Evolutionary conservation across 1,140 invertebrate genomes (phyloP), one percentile per base, ranked within the genome.

Genomic region (Periplaneta americana): DNA sequence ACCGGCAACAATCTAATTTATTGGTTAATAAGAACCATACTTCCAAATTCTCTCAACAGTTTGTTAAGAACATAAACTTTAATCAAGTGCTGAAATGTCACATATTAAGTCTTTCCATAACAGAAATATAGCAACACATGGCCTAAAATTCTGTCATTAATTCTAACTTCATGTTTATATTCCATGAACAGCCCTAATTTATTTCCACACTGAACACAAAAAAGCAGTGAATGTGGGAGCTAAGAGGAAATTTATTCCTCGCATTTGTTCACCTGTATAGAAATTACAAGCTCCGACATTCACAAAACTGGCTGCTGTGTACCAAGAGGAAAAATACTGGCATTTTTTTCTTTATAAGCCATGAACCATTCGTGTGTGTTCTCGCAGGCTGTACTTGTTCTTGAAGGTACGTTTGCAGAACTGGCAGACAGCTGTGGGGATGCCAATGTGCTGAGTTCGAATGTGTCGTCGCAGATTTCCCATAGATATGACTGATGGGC

Each of bases 371-470:
- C 79, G 22, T 22, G 79, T 74, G 31, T 80, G 79, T 74, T 80
- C 79, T n/a, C 79, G 39, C 28, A 80, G 37, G 28, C 79, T 80
- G 39, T 80, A 80, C 39, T 80, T 80, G 37, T 80, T 80, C 37
- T 80, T 80, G 31, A 80, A 80, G 11, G 37, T 34, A n/a, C 79
- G 79, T 31, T 80, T 48, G 37, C 79, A 80, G 39, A 48, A 74
- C 31, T 66, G 48, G 39, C 79, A 80, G n/a, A 48, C 11, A 5
- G 66, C 79, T 34, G 79, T 74, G 18, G 79, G 79, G 34, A 74
- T 80, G 28, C 66, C 66, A 36, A 66, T 80, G 39, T 80, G 79
- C n/a, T 80, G 79, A 31, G 79, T 80, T 66, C 79, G 79, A 80
- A 80, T 80, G 48, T 80, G 79, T 10, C 79, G 34, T 66, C 79